These are phyloP conservation scores for Leptobrachium leishanense DNA, from an alignment of 2,113 vertebrate species.

Conservation along the genomic window DNA sequence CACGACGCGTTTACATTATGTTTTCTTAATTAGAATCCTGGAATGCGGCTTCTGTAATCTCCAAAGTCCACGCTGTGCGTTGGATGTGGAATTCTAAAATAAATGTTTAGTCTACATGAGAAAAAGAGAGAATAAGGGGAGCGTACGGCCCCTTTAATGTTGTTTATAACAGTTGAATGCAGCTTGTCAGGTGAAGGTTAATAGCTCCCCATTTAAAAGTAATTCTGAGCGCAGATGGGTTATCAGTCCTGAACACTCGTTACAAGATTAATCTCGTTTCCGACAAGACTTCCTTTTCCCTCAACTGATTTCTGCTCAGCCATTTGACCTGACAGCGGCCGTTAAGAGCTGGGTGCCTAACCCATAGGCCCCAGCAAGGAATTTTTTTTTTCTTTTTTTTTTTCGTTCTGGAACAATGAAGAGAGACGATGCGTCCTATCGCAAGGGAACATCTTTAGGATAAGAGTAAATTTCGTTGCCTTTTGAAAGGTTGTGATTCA, in stretches of 20 bases:
- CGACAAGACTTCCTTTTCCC: conserved; percentile 86
- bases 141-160: conserved; percentile 70
- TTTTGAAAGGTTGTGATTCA: conserved; percentile 61
- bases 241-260: conserved; percentile 84
- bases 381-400: conserved; percentile 23
- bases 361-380: conserved; percentile 62
- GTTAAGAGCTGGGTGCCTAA: conserved; percentile 72
- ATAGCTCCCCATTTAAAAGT: conserved; percentile 73
- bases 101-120: conserved; percentile 69
- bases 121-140: conserved; percentile 24
- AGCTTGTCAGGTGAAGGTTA: conserved; percentile 82
- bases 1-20: background rate
- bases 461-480: conserved; percentile 57
- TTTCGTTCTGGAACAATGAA: conserved; percentile 62
- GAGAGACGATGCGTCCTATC: conserved; percentile 64
- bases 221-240: conserved; percentile 80
- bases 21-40: conserved; percentile 8
- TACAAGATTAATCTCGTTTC: conserved; percentile 86
- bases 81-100: conserved; percentile 61
- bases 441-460: conserved; percentile 72
- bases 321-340: conserved; percentile 76
- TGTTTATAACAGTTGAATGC: conserved; percentile 75
- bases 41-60: conserved; percentile 40
- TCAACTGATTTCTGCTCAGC: conserved; percentile 81
- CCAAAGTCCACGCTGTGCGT: conserved; percentile 49